Percentiles rank a stretch among this genome's conserved stretches.
Evolutionary conservation across 2,888 invertebrate species (phyloP).

Genomic region (Ornithoptera alexandrae): DNA sequence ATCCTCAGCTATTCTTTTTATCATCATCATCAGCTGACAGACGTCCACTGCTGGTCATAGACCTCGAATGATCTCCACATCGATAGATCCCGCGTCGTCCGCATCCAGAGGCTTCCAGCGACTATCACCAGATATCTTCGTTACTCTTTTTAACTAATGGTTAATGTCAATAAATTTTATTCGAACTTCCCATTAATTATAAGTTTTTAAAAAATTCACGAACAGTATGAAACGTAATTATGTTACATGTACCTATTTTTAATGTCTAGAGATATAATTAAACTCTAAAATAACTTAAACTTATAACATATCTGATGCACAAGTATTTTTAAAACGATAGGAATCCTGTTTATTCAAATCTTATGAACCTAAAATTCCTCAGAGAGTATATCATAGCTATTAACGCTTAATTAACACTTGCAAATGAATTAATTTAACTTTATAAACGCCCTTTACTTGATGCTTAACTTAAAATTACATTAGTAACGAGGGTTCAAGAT

Average conservation of each 20-base stretch:
- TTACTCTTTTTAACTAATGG: too few relatives aligned
- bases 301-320: not conserved
- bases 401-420: not conserved
- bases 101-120: too few relatives aligned
- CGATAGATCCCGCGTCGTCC: too few relatives aligned
- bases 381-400: not conserved
- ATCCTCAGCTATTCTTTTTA: too few relatives aligned
- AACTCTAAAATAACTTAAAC: not conserved
- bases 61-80: too few relatives aligned
- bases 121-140: too few relatives aligned
- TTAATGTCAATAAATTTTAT: too few relatives aligned
- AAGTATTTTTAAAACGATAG: not conserved
- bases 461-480: slow-evolving; percentile 9
- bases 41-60: too few relatives aligned
- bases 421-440: not conserved
- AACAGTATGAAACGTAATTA: not conserved
- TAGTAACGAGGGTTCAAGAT: slow-evolving; percentile 15
- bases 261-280: not conserved
- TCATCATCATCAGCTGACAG: too few relatives aligned
- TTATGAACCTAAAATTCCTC: not conserved
- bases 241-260: not conserved
- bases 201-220: too few relatives aligned
- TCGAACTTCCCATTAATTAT: too few relatives aligned
- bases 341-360: not conserved
- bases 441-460: slow-evolving; percentile 4